Evolutionary conservation across 2,797 vertebrate species (phyloP), one percentile per base, ranked within the genome.

Genomic region (Jordanella pulchra): DNA sequence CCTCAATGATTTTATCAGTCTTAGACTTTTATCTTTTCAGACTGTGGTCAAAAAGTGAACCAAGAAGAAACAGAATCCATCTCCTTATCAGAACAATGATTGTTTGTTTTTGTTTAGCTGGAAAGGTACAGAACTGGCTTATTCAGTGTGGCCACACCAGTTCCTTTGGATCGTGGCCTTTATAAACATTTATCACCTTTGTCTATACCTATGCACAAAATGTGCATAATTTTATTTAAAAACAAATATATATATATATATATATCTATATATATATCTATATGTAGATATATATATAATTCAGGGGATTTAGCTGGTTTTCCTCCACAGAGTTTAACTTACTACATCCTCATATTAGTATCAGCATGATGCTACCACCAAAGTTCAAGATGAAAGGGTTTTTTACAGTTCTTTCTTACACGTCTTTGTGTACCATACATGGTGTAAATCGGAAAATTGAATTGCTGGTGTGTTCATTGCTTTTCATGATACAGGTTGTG

Each of bases 71-170:
- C 67, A 54, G 48, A 55, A 7, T 21, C 18, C 53, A 25, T 68
- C 53, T 60, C 30, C n/a, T 67, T 58, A 81, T 67, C 39, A 14
- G n/a, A 54, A 44, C 66, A 71, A 17, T 45, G 21, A 78, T 75
- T 44, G 67, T 76, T 82, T 17, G 9, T 58, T 60, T 74, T 42
- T 64, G 10, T 74, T 71, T 71, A 63, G 60, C 44, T 58, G 74
- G 67, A 77, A 65, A 55, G n/a, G 27, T 58, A n/a, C 21, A 60
- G 45, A 55, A 65, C 71, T 42, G 54, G 15, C 67, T 79, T 44
- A 23, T 56, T 56, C 51, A 25, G 35, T 42, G 7, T 21, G 15
- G 54, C n/a, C 42, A 65, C 35, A 17, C 30, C 10, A 27, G 28
- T 30, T 53, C 25, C 12, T 67, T 47, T 47, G 48, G 1, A 53